Conservation (phyloP, 2,797 vertebrate species). For the Ctenosaura bakeri region DNA sequence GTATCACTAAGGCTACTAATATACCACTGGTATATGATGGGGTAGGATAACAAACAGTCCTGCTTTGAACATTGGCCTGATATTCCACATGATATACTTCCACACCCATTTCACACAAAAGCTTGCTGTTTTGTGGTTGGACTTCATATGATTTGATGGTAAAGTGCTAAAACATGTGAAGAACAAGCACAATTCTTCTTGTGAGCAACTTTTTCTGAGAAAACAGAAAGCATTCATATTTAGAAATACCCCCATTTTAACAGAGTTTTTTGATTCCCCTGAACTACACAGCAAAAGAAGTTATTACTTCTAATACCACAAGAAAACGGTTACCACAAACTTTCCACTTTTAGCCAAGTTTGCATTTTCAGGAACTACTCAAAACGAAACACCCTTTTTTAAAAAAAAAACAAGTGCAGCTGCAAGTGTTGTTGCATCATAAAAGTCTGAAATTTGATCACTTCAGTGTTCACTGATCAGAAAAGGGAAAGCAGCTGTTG, state of each 20-base stretch:
- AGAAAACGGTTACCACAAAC: background rate
- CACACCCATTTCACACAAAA: background rate
- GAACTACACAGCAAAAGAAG: background rate
- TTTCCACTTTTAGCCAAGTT: slow-evolving; percentile 20
- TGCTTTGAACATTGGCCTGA: background rate
- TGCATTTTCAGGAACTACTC: slow-evolving; percentile 48
- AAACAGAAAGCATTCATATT: background rate
- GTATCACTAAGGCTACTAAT: background rate
- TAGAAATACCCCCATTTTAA: background rate
- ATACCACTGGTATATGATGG: background rate
- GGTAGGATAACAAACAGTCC: background rate
- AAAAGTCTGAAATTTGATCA: slow-evolving; percentile 24
- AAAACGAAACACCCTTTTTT: slow-evolving; percentile 9
- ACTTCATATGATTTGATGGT: slow-evolving; percentile 9
- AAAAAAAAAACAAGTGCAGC: slow-evolving; percentile 36
- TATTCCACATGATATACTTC: background rate
- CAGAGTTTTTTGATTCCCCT: too few relatives aligned
- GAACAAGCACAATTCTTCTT: slow-evolving; percentile 1
- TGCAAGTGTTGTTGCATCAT: slow-evolving; percentile 33
- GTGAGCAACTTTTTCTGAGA: background rate
- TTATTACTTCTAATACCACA: background rate
- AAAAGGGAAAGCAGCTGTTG: slow-evolving; percentile 47
- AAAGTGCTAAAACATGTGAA: background rate
- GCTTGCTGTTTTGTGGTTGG: background rate
- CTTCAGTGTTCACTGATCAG: slow-evolving; percentile 1